A percentile compares a stretch with the other conserved stretches of the same genome.
phyloP scores from a whole-genome alignment of 2,113 vertebrate genomes.

The Alouatta palliata region DNA sequence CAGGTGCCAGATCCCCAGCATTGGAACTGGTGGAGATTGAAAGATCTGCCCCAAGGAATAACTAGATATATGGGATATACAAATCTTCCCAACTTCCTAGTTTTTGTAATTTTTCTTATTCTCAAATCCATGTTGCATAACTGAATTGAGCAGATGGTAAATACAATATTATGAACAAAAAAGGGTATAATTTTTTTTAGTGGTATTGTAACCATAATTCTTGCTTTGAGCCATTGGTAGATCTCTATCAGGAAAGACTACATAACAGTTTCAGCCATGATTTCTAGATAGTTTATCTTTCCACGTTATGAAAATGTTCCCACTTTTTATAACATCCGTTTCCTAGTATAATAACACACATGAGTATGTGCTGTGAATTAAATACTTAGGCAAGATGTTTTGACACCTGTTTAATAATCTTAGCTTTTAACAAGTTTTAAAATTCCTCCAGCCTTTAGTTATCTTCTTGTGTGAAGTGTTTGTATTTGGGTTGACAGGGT shows the following conservation, averaged over 20 bases:
- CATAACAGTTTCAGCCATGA: neutral
- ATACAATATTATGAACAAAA: slow-evolving; percentile 30
- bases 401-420: neutral
- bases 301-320: neutral
- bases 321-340: slow-evolving; percentile 30
- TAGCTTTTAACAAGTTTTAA: slow-evolving; percentile 37
- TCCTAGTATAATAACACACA: neutral
- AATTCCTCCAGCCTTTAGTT: slow-evolving; percentile 3
- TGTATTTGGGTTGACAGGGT: neutral
- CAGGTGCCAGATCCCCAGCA: neutral
- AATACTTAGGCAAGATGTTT: slow-evolving; percentile 1
- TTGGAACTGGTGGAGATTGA: neutral
- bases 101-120: slow-evolving; percentile 32
- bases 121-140: neutral
- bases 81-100: neutral
- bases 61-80: neutral
- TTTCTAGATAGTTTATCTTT: slow-evolving; percentile 48
- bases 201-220: neutral
- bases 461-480: neutral
- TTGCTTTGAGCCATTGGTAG: neutral
- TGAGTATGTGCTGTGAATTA: slow-evolving; percentile 16
- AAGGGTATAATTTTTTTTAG: neutral
- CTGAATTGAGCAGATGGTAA: neutral
- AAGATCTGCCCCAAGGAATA: neutral
- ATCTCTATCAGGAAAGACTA: slow-evolving; percentile 16